Conservation (phyloP, 2,797 vertebrate genomes). For the Halcyon smyrnensis region DNA sequence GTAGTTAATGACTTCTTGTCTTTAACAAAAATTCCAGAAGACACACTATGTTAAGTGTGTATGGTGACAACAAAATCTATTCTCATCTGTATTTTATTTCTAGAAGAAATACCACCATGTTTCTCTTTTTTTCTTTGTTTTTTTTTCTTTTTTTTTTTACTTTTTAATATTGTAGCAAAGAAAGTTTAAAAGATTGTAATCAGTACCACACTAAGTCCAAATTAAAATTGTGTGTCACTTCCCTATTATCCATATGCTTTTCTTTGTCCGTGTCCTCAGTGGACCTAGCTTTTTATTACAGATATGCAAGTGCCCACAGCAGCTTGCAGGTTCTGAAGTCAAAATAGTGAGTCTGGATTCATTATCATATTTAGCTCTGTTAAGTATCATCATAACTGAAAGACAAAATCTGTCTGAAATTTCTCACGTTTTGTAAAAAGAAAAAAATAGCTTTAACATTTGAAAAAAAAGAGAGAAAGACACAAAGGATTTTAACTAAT, state of each 20-base stretch:
- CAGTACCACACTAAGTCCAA: background rate
- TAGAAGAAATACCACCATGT: accelerated
- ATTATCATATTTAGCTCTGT: background rate
- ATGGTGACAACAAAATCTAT: background rate
- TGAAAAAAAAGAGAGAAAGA: background rate
- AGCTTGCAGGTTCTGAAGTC: background rate
- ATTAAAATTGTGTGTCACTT: background rate
- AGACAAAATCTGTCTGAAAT: background rate
- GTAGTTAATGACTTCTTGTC: slow-evolving; percentile 34
- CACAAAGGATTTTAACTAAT: background rate
- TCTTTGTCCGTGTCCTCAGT: background rate
- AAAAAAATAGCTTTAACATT: background rate
- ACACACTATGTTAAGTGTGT: background rate
- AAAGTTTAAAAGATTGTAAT: background rate
- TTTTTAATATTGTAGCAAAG: background rate
- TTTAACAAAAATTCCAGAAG: slow-evolving; percentile 1
- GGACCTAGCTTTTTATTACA: background rate
- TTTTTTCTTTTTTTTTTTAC: background rate
- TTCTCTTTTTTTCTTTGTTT: background rate
- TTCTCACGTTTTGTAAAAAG: background rate
- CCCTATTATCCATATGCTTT: background rate
- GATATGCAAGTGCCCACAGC: background rate
- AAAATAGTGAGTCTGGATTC: background rate
- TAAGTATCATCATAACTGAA: background rate
- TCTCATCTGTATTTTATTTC: background rate